A percentile compares a stretch with the other conserved stretches of the same genome.
These are phyloP conservation scores for Trichonephila clavipes DNA, from an alignment of 1,140 invertebrate genomes.

Conservation along the genomic window DNA sequence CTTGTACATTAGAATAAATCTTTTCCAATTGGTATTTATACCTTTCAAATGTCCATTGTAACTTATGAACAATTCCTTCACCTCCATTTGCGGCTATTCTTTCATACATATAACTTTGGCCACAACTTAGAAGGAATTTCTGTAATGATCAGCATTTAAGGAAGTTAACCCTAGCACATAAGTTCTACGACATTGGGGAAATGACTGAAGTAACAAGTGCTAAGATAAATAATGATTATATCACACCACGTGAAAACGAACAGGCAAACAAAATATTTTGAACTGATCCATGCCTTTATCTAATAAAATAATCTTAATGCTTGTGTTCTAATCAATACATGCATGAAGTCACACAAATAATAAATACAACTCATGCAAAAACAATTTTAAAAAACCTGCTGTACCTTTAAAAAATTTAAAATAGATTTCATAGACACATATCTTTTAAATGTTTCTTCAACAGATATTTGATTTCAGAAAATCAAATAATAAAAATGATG, in stretches of 20 bases:
- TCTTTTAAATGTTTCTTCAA: no score
- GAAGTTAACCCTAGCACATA: slow-evolving; percentile 20
- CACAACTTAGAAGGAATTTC: slow-evolving; percentile 60
- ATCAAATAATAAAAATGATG: no score
- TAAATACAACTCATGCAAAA: neutral
- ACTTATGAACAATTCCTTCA: slow-evolving; percentile 72
- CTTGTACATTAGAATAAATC: slow-evolving; percentile 71
- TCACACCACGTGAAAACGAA: neutral
- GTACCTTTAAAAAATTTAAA: no score
- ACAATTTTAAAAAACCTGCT: neutral
- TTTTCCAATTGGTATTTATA: slow-evolving; percentile 73
- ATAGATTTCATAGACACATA: no score
- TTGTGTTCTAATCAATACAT: neutral
- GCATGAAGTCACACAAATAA: neutral
- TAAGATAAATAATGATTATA: neutral
- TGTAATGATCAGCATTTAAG: slow-evolving; percentile 72
- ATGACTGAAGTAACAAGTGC: neutral
- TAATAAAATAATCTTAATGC: neutral
- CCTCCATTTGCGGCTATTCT: slow-evolving; percentile 38
- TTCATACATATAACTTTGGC: slow-evolving; percentile 50
- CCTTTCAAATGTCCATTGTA: slow-evolving; percentile 75
- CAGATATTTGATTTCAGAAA: no score
- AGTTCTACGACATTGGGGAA: slow-evolving; percentile 14
- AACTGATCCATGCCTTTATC: neutral
- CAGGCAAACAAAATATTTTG: neutral